Conservation (phyloP, 2,888 invertebrate species). For the Pogonocherus hispidulus region DNA sequence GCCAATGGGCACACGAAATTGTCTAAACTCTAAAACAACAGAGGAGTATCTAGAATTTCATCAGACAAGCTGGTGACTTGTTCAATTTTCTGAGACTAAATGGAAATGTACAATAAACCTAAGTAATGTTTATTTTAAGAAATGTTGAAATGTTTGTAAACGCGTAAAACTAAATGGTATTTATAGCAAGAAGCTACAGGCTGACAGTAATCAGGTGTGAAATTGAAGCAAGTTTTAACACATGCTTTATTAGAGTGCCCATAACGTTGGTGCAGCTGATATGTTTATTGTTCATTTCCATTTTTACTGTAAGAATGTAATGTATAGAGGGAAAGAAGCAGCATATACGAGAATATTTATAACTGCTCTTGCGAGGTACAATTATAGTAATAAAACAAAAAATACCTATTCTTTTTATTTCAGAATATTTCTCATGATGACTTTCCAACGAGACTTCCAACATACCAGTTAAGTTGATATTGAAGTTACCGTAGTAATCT, state of each 20-base stretch:
- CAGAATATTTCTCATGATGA: too few species aligned
- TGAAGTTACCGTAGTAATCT: too few species aligned
- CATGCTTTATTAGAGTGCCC: slow-evolving; percentile 37
- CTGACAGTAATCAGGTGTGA: slow-evolving; percentile 52
- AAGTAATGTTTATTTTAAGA: slow-evolving; percentile 29
- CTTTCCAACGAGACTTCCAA: too few species aligned
- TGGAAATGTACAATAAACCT: slow-evolving; percentile 18
- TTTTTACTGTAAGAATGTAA: slow-evolving; percentile 1
- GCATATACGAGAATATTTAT: too few species aligned
- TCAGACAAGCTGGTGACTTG: not conserved
- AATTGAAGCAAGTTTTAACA: slow-evolving; percentile 48
- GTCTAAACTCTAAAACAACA: slow-evolving; percentile 15
- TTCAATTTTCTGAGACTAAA: slow-evolving; percentile 22
- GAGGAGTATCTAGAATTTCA: not conserved
- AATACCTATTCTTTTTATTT: too few species aligned
- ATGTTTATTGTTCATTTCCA: slow-evolving; percentile 25
- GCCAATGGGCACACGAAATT: slow-evolving; percentile 11
- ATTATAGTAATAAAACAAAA: too few species aligned
- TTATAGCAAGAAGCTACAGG: slow-evolving; percentile 40
- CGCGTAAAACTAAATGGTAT: slow-evolving; percentile 42
- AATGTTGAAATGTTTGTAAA: slow-evolving; percentile 39
- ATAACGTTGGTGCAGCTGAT: slow-evolving; percentile 10
- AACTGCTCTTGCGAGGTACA: too few species aligned
- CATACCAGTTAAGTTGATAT: too few species aligned
- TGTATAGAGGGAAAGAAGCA: not conserved